Percentiles rank a stretch among this genome's conserved stretches.
Evolutionary conservation across 2,113 vertebrate genomes (phyloP).

Genomic region (Corythoichthys intestinalis): DNA sequence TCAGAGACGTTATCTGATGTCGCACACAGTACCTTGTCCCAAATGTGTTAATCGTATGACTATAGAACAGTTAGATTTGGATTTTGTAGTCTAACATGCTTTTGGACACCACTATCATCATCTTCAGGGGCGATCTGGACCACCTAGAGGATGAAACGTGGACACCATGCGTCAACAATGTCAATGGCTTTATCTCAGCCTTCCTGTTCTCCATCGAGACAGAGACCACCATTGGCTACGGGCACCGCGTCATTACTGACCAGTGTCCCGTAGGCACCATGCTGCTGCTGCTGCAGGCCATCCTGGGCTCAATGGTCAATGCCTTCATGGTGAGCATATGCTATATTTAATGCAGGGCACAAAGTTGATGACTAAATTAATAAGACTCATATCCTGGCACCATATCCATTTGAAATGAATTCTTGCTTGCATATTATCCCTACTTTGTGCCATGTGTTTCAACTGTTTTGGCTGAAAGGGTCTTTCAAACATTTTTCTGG

Average conservation of each 20-base stretch:
- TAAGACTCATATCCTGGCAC: too few relatives aligned
- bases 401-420: not conserved
- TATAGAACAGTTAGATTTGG: not conserved
- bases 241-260: constrained; percentile 93
- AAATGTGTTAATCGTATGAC: not conserved
- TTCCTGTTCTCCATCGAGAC: constrained; percentile 98
- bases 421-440: not conserved
- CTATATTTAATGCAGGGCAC: not conserved
- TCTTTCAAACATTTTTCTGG: not conserved
- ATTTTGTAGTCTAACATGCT: not conserved
- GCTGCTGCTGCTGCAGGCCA: constrained; percentile 90
- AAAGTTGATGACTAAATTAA: not conserved
- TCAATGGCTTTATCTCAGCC: constrained; percentile 92
- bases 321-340: constrained; percentile 89
- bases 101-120: not conserved
- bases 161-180: constrained; percentile 96
- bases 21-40: not conserved
- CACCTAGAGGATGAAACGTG: constrained; percentile 87
- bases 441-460: not conserved
- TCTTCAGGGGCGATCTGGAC: constrained; percentile 84
- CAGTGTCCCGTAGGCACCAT: constrained; percentile 92
- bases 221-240: constrained; percentile 94
- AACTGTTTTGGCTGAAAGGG: not conserved
- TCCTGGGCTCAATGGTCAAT: constrained; percentile 96
- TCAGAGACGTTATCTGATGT: constrained; percentile 17